Percentiles rank a stretch among this genome's conserved stretches.
These are phyloP conservation scores for Coptotermes formosanus DNA, from an alignment of 1,140 invertebrate genomes.

Conservation along the genomic window DNA sequence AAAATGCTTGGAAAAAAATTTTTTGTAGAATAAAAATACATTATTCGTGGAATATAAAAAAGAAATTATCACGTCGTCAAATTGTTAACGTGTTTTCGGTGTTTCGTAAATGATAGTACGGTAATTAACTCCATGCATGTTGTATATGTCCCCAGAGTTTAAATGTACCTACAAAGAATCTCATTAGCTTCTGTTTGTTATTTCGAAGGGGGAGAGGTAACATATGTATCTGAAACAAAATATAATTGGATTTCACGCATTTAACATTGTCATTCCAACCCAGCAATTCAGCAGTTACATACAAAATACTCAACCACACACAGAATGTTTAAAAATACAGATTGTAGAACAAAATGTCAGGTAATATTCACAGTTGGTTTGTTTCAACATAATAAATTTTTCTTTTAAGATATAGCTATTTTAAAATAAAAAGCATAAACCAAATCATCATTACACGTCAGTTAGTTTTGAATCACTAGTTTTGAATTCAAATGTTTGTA, in stretches of 20 bases:
- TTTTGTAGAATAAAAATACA: no score
- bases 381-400: not conserved
- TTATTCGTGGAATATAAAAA: no score
- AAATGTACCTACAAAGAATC: not conserved
- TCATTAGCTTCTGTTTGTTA: not conserved
- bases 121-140: not conserved
- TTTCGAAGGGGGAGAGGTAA: not conserved
- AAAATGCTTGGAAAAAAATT: no score
- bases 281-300: not conserved
- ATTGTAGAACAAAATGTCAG: not conserved
- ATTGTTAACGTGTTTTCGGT: no score
- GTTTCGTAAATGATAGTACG: not conserved
- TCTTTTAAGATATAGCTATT: no score
- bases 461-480: no score
- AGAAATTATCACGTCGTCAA: no score
- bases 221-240: constrained; percentile 2
- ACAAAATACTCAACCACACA: not conserved
- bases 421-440: no score
- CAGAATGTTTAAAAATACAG: not conserved
- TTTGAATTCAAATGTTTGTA: no score
- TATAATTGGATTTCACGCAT: not conserved
- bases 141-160: not conserved
- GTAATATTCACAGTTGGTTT: not conserved
- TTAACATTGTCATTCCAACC: not conserved
- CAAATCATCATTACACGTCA: no score